A percentile compares a stretch with the other conserved stretches of the same genome.
Conservation (phyloP, 92 coral and sea anemone genomes). For the Zoanthus solanderi region DNA sequence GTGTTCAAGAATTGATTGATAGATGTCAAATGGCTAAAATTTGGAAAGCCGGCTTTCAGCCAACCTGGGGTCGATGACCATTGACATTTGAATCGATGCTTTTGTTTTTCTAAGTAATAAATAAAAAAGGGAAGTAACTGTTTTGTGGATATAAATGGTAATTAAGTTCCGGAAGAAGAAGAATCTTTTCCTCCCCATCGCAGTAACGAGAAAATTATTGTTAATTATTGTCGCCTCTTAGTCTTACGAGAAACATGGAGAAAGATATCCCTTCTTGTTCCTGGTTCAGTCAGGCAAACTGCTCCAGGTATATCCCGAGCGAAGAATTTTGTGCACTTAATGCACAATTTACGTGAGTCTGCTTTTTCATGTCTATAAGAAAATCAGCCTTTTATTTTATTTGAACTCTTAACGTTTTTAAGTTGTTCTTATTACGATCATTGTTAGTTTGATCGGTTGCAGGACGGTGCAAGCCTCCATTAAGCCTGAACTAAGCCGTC, state of each 20-base stretch:
- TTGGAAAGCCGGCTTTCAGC: not conserved
- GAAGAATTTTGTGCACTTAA: conserved; percentile 6
- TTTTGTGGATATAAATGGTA: conserved; percentile 5
- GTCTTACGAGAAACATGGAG: not conserved
- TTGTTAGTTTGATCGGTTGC: not conserved
- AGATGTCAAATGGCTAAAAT: conserved; percentile 51
- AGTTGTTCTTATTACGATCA: not conserved
- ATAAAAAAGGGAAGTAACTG: not conserved
- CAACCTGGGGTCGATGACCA: conserved; percentile 32
- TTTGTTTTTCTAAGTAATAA: conserved; percentile 36
- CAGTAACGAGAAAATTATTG: not conserved
- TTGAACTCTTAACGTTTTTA: not conserved
- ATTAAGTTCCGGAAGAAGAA: conserved; percentile 24
- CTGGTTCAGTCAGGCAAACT: not conserved
- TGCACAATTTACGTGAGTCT: conserved; percentile 21
- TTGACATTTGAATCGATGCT: not conserved
- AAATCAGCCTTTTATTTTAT: too few species aligned
- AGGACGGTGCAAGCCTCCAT: conserved; percentile 19
- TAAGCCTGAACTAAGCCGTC: not conserved
- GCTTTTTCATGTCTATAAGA: too few species aligned
- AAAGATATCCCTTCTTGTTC: not conserved
- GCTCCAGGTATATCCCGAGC: conserved; percentile 9
- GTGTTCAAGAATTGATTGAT: conserved; percentile 71
- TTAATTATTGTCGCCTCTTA: not conserved
- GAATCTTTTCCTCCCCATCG: not conserved